These are phyloP conservation scores for Tupaia chinensis DNA, from an alignment of 2,113 vertebrate species.

Conservation along the genomic window DNA sequence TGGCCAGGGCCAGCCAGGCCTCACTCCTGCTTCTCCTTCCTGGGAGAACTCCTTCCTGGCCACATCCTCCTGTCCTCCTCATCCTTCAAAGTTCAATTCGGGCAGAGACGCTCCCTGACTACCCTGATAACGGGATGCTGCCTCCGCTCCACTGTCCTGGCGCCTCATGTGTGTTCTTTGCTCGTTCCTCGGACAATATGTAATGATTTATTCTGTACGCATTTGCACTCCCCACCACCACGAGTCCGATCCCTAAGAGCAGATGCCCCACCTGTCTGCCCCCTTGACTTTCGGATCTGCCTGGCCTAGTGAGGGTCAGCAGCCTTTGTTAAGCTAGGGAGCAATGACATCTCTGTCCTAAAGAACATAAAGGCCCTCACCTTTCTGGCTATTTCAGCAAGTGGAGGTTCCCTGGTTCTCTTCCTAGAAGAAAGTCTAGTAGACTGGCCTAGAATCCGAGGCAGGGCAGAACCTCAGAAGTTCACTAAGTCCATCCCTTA, in stretches of 20 bases:
- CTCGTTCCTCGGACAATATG: background rate
- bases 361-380: rapidly evolving
- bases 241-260: background rate
- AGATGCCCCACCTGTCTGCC: background rate
- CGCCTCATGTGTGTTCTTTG: background rate
- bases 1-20: rapidly evolving
- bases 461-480: background rate
- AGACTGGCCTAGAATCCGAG: background rate
- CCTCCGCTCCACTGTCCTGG: background rate
- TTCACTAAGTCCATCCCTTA: background rate
- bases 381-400: background rate
- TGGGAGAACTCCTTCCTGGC: background rate
- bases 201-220: background rate
- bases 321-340: background rate
- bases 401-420: background rate
- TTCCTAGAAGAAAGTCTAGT: background rate
- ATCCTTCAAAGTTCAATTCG: background rate
- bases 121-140: background rate
- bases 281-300: too few species aligned
- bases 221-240: background rate
- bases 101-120: background rate
- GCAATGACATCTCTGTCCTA: background rate
- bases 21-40: background rate
- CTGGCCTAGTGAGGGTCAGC: background rate
- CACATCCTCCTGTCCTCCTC: background rate